These are phyloP conservation scores for Hepsetus odoe DNA, from an alignment of 2,113 vertebrate genomes.

Conservation along the genomic window DNA sequence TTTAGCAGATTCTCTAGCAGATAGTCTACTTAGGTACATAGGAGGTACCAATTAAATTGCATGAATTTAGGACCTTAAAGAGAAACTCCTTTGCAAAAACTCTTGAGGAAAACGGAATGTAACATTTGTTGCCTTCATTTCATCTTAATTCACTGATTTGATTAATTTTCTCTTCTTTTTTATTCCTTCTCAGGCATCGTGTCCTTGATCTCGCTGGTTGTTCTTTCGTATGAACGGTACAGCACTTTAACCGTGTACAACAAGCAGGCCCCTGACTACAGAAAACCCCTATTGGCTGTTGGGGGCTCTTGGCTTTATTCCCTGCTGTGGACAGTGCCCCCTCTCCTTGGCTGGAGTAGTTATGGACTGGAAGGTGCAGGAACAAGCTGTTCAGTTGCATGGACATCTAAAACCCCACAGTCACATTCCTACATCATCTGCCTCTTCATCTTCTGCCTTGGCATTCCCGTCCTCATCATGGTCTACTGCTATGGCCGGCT, in stretches of 20 bases:
- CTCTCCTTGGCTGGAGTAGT: constrained; percentile 87
- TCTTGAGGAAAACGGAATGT: too few species aligned
- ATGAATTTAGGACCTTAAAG: too few species aligned
- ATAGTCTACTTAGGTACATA: too few species aligned
- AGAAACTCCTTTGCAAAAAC: too few species aligned
- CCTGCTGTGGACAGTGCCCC: constrained; percentile 85
- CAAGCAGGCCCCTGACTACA: constrained; percentile 74
- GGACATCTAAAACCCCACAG: constrained; percentile 74
- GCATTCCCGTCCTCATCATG: constrained; percentile 81
- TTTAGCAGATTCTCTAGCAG: too few species aligned
- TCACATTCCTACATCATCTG: constrained; percentile 85
- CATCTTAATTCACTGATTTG: background rate
- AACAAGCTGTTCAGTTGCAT: constrained; percentile 85
- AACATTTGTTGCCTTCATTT: background rate
- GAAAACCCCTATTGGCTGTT: constrained; percentile 80
- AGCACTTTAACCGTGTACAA: constrained; percentile 83
- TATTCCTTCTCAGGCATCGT: constrained; percentile 78
- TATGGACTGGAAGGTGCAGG: constrained; percentile 84
- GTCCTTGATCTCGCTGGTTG: constrained; percentile 84
- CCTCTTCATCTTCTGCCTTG: constrained; percentile 87
- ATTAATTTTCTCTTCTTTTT: background rate
- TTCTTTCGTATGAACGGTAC: constrained; percentile 88
- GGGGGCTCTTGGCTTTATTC: constrained; percentile 84
- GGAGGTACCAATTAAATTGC: too few species aligned
- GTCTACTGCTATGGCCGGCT: constrained; percentile 84